Conservation (phyloP, 2,888 invertebrate species). For the Pachydiplax longipennis region DNA sequence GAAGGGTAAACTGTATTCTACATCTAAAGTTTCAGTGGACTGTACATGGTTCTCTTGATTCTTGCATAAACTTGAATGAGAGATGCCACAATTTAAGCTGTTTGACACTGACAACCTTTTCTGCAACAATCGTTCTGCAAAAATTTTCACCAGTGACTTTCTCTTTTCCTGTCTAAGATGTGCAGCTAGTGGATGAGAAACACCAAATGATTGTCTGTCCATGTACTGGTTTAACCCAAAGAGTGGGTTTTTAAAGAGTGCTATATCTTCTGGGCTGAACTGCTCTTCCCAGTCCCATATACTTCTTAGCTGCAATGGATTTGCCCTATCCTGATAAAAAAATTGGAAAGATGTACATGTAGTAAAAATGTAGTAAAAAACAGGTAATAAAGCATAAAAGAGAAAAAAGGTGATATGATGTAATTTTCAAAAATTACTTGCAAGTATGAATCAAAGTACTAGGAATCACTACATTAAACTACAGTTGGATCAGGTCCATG, state of each 20-base stretch:
- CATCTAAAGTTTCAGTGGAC: slow-evolving; percentile 54
- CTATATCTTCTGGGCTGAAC: slow-evolving; percentile 80
- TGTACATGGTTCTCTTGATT: slow-evolving; percentile 55
- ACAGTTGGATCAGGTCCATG: no score
- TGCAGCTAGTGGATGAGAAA: slow-evolving; percentile 48
- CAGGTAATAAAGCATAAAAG: no score
- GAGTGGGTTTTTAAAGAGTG: slow-evolving; percentile 85
- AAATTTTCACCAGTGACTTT: background rate
- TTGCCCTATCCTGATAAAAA: slow-evolving; percentile 61
- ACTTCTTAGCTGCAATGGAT: slow-evolving; percentile 71
- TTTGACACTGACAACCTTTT: slow-evolving; percentile 29
- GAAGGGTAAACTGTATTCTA: slow-evolving; percentile 63
- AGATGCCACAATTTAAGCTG: background rate
- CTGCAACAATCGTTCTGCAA: background rate
- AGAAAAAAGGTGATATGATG: no score
- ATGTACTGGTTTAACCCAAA: slow-evolving; percentile 60
- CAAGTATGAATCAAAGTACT: no score
- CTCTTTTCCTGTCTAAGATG: slow-evolving; percentile 38
- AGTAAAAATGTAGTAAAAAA: background rate
- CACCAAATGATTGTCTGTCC: slow-evolving; percentile 50
- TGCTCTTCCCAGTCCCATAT: slow-evolving; percentile 94
- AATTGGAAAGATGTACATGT: slow-evolving; percentile 46
- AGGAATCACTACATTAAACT: no score
- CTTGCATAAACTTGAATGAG: background rate
- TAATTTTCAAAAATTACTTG: no score